Base-by-base conservation (phyloP, 2,113 vertebrate genomes). In the Trichechus manatus region DNA sequence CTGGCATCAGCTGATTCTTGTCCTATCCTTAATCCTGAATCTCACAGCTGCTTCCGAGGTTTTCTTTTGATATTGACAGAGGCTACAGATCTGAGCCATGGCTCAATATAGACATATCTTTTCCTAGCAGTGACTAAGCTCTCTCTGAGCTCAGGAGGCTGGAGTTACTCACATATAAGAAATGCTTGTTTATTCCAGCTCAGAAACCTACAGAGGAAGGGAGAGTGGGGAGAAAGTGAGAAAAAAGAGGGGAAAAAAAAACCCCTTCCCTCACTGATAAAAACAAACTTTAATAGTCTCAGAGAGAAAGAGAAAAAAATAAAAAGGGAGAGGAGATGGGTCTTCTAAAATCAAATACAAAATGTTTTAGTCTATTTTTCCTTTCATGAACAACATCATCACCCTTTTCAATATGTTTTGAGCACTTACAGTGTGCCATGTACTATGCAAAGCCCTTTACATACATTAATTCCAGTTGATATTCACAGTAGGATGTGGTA, bases 111-210 rank as follows among this genome's bases (percentile, higher is more conserved):
- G 89, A 75, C 0, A 1, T 64, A 56, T 87, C 74, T 53, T 72
- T 33, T 87, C 10, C 61, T 53, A 39, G n/a, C 13, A 22, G 61
- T 96, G 94, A 97, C 92, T 93, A 93, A 96, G 77, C 44, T 64
- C 80, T 53, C 50, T 31, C 42, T 39, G 44, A 4, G 0, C 31
- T 84, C 64, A 15, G 74, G 87, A 91, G 75, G 89, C 59, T 84
- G 44, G 7, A 79, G 39, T 95, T 93, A 94, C 85, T 93, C 96
- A 93, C n/a, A 25, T 20, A 77, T 59, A 94, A 84, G 50, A 89
- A 89, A 90, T 19, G 53, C 9, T 10, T 86, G 27, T 31, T 87
- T 81, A 39, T 33, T 80, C 23, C 36, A 77, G 13, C 44, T 33
- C 13, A 64, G 50, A 39, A 81, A 39, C 31, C n/a, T 72, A 78